Evolutionary conservation across 2,113 vertebrate species (phyloP), one percentile per base, ranked within the genome.

Genomic region (Ammodytes marinus): DNA sequence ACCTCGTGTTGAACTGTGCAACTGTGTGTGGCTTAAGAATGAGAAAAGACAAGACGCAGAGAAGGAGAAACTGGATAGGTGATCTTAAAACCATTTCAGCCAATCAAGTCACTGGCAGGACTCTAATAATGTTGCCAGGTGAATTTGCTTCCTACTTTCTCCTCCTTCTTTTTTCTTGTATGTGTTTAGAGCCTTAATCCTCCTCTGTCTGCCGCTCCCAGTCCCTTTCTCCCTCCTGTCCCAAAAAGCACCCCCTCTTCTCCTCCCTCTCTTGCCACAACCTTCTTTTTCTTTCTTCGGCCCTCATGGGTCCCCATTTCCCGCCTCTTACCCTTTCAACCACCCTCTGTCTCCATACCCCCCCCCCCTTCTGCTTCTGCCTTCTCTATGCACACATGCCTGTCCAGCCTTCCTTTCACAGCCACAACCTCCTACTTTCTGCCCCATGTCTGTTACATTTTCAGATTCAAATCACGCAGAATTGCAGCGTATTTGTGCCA

Each of bases 391-490:
- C 72, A 47, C 45, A 76, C 69, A 74, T 61, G 49, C 72, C 19
- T 43, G 27, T 69, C 5, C 27, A 27, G 2, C 43, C 49, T 43
- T 71, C 78, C 64, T 77, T 74, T 87, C 50, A 59, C 46, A 66
- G 50, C 57, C 19, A 53, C 45, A 65, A 77, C 46, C 69, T 74
- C 65, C 53, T 69, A 66, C 74, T 85, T 82, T 77, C 66, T 39
- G 60, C 53, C 77, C 58, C 27, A 0, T 8, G 42, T 77, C 72
- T 79, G 81, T 67, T 58, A 69, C 87, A 79, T 84, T 78, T 93
- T 91, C 77, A 82, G 78, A 94, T 88, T 89, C 89, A 87, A 90
- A 91, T 93, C 93, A 93, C 77, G 77, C 86, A 93, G 90, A 93
- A 91, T 91, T 94, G 91, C 92, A 89, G 92, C 65, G 86, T 57